Conservation (phyloP, 2,888 invertebrate species). For the Iselma pallidipennis region DNA sequence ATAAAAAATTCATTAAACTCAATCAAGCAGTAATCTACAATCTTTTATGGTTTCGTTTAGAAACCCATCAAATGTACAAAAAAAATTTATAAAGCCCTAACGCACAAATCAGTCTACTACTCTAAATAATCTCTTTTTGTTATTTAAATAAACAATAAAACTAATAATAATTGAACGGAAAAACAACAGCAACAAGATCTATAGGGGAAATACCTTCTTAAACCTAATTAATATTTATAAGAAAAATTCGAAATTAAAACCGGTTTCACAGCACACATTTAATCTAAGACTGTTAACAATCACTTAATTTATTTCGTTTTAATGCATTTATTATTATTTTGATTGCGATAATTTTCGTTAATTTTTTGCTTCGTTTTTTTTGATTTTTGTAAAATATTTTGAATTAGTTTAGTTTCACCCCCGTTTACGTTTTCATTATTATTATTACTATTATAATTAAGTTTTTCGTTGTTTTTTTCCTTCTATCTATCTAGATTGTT, state of each 20-base stretch:
- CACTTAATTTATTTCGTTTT: not conserved
- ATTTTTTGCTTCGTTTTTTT: conserved; percentile 12
- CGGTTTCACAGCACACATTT: conserved; percentile 21
- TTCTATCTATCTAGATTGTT: too few relatives aligned
- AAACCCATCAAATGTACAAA: conserved; percentile 7
- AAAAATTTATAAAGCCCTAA: conserved; percentile 28
- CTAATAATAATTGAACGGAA: conserved; percentile 32
- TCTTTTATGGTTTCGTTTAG: not conserved
- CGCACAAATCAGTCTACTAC: conserved; percentile 28
- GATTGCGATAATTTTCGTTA: not conserved
- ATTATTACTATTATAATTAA: conserved; percentile 26
- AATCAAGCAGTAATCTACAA: conserved; percentile 35
- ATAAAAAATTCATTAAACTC: conserved; percentile 45
- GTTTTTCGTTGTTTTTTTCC: too few relatives aligned
- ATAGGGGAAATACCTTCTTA: conserved; percentile 29
- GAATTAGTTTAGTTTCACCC: not conserved
- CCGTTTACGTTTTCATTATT: not conserved
- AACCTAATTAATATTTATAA: conserved; percentile 28
- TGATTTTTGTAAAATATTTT: too few relatives aligned
- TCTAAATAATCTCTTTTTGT: conserved; percentile 26
- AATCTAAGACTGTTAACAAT: not conserved
- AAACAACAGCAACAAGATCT: conserved; percentile 30
- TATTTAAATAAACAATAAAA: conserved; percentile 21
- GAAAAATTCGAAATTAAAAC: conserved; percentile 5
- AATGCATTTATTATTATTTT: not conserved